Evolutionary conservation across 2,888 invertebrate genomes (phyloP).

Genomic region (Anticlea derivata): DNA sequence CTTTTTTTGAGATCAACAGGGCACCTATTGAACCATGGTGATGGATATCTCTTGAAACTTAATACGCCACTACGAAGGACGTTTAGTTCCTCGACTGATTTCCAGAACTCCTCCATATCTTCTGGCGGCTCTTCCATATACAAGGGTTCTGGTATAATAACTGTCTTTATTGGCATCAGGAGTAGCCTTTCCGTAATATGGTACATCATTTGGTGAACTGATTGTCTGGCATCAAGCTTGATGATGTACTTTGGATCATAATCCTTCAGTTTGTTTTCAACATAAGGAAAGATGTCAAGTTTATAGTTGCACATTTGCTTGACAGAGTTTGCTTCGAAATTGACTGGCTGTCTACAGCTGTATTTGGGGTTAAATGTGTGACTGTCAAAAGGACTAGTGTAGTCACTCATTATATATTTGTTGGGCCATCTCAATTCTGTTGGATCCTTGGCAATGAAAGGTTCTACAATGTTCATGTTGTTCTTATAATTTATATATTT

Average conservation of each 20-base stretch:
- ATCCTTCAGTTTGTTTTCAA: slow-evolving; percentile 78
- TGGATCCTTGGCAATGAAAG: slow-evolving; percentile 43
- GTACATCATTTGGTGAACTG: slow-evolving; percentile 74
- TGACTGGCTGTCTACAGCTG: slow-evolving; percentile 71
- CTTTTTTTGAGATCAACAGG: slow-evolving; percentile 86
- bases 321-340: slow-evolving; percentile 68
- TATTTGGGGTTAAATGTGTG: slow-evolving; percentile 67
- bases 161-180: slow-evolving; percentile 55
- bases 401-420: slow-evolving; percentile 56
- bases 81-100: slow-evolving; percentile 52
- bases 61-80: slow-evolving; percentile 51
- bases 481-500: slow-evolving; percentile 62
- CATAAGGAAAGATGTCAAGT: slow-evolving; percentile 61
- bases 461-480: slow-evolving; percentile 41
- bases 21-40: slow-evolving; percentile 85
- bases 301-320: slow-evolving; percentile 80
- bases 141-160: slow-evolving; percentile 69
- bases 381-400: slow-evolving; percentile 47
- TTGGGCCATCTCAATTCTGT: slow-evolving; percentile 61
- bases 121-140: slow-evolving; percentile 63
- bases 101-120: slow-evolving; percentile 73
- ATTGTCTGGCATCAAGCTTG: slow-evolving; percentile 83
- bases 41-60: slow-evolving; percentile 67
- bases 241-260: slow-evolving; percentile 82
- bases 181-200: slow-evolving; percentile 70